Evolutionary conservation across 2,113 vertebrate species (phyloP).

Genomic region (Laticauda laticaudata): DNA sequence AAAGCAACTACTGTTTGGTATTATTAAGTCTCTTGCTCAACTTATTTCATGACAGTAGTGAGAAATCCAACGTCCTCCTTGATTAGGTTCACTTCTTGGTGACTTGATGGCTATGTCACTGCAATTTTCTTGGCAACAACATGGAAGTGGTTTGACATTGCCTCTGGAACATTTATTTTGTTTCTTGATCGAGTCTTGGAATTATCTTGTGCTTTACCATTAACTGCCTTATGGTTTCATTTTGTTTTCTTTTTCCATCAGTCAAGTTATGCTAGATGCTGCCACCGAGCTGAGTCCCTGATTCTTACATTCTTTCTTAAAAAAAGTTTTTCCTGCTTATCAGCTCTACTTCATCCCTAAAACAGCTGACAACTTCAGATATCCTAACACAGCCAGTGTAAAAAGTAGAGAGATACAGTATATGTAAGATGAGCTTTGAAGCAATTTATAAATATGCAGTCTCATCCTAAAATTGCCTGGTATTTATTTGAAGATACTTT

Average conservation of each 20-base stretch:
- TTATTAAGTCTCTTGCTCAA: not conserved
- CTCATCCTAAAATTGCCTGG: not conserved
- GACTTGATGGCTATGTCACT: not conserved
- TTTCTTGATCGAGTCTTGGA: not conserved
- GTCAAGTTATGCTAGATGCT: not conserved
- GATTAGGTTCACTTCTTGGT: not conserved
- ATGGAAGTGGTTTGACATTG: not conserved
- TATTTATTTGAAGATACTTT: not conserved
- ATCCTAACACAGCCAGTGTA: not conserved
- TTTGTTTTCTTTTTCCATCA: not conserved
- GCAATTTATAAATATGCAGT: not conserved
- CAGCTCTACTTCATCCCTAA: conserved; percentile 2
- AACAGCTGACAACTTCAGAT: conserved; percentile 29
- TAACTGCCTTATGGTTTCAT: not conserved
- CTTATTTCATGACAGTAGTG: not conserved
- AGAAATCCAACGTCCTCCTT: not conserved
- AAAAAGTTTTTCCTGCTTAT: not conserved
- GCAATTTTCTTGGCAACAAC: not conserved
- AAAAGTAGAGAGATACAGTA: not conserved
- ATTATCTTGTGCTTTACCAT: not conserved
- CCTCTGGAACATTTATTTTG: not conserved
- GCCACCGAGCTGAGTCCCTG: not conserved
- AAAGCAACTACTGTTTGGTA: not conserved
- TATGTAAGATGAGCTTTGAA: not conserved
- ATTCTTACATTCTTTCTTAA: not conserved